These are phyloP conservation scores for Strigops habroptila DNA, from an alignment of 2,113 vertebrate genomes.

Conservation along the genomic window DNA sequence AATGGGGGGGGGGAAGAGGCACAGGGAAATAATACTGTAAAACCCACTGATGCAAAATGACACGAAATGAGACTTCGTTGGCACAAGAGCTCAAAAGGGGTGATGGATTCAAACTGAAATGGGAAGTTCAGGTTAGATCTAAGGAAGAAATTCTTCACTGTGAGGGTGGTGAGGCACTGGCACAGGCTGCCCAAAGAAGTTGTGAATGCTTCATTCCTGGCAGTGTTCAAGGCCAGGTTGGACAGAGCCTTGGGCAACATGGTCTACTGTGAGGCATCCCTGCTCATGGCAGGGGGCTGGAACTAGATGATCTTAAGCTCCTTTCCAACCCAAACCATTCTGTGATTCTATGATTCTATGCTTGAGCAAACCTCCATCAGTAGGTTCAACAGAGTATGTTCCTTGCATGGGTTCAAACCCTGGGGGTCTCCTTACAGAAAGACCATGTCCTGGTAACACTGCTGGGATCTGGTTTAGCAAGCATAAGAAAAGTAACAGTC, in stretches of 20 bases:
- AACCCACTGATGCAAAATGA: background rate
- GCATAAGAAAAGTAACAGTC: background rate
- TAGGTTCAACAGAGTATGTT: background rate
- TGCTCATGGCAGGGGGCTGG: background rate
- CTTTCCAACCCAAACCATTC: background rate
- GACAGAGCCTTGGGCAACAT: background rate
- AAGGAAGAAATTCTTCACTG: too few species aligned
- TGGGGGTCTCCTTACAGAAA: background rate
- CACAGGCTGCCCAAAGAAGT: too few species aligned
- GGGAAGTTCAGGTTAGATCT: too few species aligned
- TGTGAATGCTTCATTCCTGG: too few species aligned
- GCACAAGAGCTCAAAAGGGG: background rate
- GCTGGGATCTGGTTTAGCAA: background rate
- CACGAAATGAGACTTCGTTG: background rate
- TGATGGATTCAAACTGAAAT: too few species aligned
- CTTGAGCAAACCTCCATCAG: background rate
- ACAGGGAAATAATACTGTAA: background rate
- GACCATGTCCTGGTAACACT: accelerated
- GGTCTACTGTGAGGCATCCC: background rate
- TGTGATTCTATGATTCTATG: background rate
- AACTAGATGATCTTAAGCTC: background rate
- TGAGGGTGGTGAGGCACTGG: too few species aligned
- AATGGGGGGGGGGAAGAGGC: background rate
- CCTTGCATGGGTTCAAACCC: background rate
- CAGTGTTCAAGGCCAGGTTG: too few species aligned